phyloP scores from a whole-genome alignment of 2,113 vertebrate species.

The Origma solitaria region DNA sequence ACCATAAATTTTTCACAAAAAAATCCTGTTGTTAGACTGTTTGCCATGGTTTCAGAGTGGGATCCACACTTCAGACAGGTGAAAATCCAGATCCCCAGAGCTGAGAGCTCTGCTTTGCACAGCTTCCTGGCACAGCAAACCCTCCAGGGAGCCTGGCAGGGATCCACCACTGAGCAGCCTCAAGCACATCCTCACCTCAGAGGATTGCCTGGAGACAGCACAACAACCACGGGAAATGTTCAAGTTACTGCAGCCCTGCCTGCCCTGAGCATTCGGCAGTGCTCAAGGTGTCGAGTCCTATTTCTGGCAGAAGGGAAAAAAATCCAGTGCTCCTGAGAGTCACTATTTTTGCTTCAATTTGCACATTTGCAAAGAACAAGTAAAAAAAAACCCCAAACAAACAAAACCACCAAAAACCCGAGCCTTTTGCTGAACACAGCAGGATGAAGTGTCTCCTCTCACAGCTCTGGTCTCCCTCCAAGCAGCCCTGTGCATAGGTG shows the following conservation, averaged over 20 bases:
- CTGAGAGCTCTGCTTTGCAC: fast-evolving
- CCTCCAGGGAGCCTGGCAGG: neutral
- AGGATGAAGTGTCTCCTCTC: neutral
- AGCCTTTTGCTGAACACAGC: fast-evolving
- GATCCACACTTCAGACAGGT: neutral
- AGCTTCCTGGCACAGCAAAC: neutral
- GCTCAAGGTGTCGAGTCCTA: neutral
- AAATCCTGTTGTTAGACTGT: neutral
- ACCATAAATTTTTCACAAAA: neutral
- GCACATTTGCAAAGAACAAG: neutral
- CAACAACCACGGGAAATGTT: fast-evolving
- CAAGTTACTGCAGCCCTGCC: neutral
- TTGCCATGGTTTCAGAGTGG: neutral
- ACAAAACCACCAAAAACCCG: no score
- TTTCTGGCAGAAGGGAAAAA: neutral
- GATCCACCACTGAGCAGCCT: fast-evolving
- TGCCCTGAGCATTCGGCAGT: neutral
- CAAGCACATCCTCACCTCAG: neutral
- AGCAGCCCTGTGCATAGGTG: neutral
- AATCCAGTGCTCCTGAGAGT: neutral
- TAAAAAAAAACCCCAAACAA: neutral
- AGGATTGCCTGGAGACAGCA: neutral
- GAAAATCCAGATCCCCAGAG: neutral
- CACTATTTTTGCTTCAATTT: neutral
- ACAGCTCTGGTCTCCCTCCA: neutral